These are phyloP conservation scores for Mustela lutreola DNA, from an alignment of 2,113 vertebrate species.

Conservation along the genomic window DNA sequence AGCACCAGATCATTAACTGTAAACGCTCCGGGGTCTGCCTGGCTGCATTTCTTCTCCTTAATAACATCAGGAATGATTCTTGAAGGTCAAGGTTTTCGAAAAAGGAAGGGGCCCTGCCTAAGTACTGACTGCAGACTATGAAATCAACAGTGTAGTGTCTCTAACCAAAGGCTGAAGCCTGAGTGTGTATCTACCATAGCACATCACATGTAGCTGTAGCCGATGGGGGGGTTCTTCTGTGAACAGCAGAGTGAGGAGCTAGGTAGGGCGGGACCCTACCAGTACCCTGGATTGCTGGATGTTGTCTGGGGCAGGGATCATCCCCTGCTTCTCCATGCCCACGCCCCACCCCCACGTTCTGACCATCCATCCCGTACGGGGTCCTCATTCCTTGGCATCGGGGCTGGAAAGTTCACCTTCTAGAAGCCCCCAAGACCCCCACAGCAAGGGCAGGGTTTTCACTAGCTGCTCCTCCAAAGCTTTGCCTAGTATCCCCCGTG, in stretches of 20 bases:
- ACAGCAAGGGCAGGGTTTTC: neutral
- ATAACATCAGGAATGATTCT: neutral
- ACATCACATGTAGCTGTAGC: neutral
- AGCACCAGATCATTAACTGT: too few relatives aligned
- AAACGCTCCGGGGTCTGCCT: neutral
- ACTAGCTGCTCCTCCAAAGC: neutral
- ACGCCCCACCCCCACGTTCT: neutral
- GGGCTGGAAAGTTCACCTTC: neutral
- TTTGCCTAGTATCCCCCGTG: neutral
- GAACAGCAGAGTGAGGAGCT: neutral
- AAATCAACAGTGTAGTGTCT: neutral
- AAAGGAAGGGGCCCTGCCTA: neutral
- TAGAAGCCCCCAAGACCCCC: neutral
- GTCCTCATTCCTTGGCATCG: neutral
- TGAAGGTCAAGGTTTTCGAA: constrained; percentile 6
- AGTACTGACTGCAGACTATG: neutral
- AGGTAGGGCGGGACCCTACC: neutral
- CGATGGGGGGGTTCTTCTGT: neutral
- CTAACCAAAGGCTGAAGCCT: neutral
- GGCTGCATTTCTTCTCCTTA: neutral
- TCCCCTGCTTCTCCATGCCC: neutral
- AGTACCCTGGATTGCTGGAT: neutral
- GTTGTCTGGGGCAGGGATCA: accelerated
- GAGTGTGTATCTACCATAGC: neutral
- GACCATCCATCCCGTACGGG: accelerated